Evolutionary conservation across 1,140 invertebrate species (phyloP).

Genomic region (Bemisia tabaci): DNA sequence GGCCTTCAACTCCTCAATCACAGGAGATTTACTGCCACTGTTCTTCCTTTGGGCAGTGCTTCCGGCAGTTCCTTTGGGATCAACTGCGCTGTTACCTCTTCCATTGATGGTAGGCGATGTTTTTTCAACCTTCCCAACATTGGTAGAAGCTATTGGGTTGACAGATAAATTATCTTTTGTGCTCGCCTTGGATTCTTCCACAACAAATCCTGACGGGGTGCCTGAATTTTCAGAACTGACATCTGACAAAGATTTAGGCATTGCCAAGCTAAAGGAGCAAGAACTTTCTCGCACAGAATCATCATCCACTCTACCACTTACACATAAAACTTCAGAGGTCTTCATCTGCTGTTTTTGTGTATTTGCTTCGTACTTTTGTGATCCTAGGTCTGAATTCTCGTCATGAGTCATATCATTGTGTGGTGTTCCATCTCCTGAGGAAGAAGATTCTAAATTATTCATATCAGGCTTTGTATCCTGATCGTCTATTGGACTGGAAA

Average conservation of each 20-base stretch:
- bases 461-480: not conserved
- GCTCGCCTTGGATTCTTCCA: not conserved
- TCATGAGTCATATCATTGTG: not conserved
- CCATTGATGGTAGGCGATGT: not conserved
- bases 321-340: not conserved
- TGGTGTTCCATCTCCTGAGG: not conserved
- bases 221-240: not conserved
- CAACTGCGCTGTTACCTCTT: not conserved
- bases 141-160: too few relatives aligned
- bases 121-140: not conserved
- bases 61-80: not conserved
- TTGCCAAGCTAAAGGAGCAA: not conserved
- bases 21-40: not conserved
- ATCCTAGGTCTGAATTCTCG: not conserved
- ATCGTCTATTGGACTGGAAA: not conserved
- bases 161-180: not conserved
- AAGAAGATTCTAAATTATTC: not conserved
- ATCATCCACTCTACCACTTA: not conserved
- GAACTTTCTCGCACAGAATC: not conserved
- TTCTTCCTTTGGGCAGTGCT: not conserved
- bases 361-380: not conserved
- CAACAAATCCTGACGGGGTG: too few relatives aligned
- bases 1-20: not conserved
- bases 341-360: not conserved
- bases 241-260: not conserved